Base-by-base conservation (phyloP, 2,797 vertebrate genomes). In the Malacoctenus gilli region DNA sequence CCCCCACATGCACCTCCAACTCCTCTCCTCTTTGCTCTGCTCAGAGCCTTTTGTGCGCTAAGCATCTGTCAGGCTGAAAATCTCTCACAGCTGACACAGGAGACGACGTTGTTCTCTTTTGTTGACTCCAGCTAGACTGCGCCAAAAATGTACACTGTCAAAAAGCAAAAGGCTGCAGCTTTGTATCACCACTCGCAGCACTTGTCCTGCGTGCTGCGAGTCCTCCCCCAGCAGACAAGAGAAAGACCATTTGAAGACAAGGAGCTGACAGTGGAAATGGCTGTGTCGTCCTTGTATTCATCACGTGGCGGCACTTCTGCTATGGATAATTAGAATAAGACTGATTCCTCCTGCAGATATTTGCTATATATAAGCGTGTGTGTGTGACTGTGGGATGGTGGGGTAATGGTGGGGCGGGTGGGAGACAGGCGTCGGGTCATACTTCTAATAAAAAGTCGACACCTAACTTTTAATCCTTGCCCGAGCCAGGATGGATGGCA, bases 251-350 rank as follows among this genome's bases (percentile, higher is more conserved):
- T 78, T 79, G 77, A 81, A 84, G 79, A 74, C 74, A 86, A 79
- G 60, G 40, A 62, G 75, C 70, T 79, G 82, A 86, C 80, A 80
- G 71, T 69, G 61, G 63, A 72, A 87, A 89, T 70, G 77, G 72
- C 59, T 52, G 73, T 56, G 58, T 75, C 37, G 88, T 89, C 89
- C 87, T 91, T 90, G 87, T 76, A 80, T 90, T 86, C 72, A 80
- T 91, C 86, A 88, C 77, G 62, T 59, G 59, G 68, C 30, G 35
- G 61, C 36, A 64, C 47, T 75, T 41, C 52, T 28, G 43, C 40
- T 50, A 25, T 59, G 48, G 59, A 82, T 89, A 86, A 90, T 91
- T 87, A 89, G 59, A 90, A 89, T 79, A 63, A 80, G 84, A 91
- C 80, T 75, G 77, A 88, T 88, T 75, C 72, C 59, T 75, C 4